A percentile compares a stretch with the other conserved stretches of the same genome.
Conservation (phyloP, 2,797 vertebrate genomes). For the Sphenopsis melanotis region DNA sequence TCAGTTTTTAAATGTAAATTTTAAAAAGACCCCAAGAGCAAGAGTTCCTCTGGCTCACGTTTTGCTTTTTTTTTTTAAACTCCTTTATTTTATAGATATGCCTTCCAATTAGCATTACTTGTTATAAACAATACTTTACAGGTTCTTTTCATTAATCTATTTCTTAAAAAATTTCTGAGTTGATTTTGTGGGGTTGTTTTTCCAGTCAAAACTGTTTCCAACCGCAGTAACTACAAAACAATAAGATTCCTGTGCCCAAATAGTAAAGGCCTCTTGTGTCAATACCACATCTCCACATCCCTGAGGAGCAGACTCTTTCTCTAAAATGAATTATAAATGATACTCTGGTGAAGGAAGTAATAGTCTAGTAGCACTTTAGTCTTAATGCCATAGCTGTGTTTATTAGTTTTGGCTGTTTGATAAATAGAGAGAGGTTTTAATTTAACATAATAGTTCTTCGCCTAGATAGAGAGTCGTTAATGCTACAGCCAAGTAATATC, state of each 20-base stretch:
- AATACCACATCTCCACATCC: not conserved
- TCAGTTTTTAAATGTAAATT: not conserved
- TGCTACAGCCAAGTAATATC: not conserved
- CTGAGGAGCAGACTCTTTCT: not conserved
- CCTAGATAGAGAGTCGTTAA: slow-evolving; percentile 6
- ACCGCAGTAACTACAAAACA: not conserved
- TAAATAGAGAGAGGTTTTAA: slow-evolving; percentile 44
- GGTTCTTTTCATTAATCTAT: not conserved
- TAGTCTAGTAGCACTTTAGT: slow-evolving; percentile 12
- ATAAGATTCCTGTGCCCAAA: not conserved
- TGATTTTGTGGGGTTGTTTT: not conserved
- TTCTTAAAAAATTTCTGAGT: not conserved
- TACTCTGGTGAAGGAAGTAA: slow-evolving; percentile 2
- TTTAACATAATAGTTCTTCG: not conserved
- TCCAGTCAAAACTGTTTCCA: not conserved
- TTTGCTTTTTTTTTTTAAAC: not conserved
- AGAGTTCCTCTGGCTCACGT: rapidly evolving
- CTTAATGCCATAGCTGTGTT: not conserved
- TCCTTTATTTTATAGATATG: not conserved
- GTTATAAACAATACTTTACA: not conserved
- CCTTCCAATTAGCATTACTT: not conserved
- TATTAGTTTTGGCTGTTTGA: slow-evolving; percentile 33
- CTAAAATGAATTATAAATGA: slow-evolving; percentile 37
- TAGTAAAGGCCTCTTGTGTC: not conserved
- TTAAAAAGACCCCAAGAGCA: not conserved